phyloP scores from a whole-genome alignment of 2,797 vertebrate genomes.

The Myripristis murdjan region DNA sequence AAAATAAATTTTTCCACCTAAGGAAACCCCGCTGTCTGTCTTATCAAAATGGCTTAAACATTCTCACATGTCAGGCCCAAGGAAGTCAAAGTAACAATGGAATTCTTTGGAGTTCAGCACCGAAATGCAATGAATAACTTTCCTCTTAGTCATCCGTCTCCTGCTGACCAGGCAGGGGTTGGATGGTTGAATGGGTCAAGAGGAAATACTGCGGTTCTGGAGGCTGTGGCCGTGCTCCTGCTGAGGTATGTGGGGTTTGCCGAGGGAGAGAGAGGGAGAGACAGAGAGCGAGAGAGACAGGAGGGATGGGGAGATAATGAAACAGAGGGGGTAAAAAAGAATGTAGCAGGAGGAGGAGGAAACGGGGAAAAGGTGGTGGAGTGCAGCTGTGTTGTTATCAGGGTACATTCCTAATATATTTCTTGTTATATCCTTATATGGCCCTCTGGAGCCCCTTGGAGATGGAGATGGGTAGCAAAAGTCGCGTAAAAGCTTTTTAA shows the following conservation, averaged over 20 bases:
- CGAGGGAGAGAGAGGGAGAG: conserved; percentile 15
- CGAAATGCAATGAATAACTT: conserved; percentile 40
- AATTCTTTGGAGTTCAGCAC: conserved; percentile 14
- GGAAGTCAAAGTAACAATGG: conserved; percentile 5
- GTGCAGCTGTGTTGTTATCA: conserved; percentile 54
- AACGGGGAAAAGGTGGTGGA: conserved; percentile 37
- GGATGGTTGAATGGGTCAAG: conserved; percentile 47
- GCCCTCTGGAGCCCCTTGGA: conserved; percentile 26
- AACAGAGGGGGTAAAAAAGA: conserved; percentile 21
- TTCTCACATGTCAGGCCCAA: conserved; percentile 4
- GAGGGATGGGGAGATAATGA: conserved; percentile 32
- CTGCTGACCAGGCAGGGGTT: conserved; percentile 30
- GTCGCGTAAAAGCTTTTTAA: conserved; percentile 40
- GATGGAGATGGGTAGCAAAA: conserved; percentile 41
- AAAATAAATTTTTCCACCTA: too few species aligned
- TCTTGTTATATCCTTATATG: conserved; percentile 64
- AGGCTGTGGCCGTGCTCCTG: conserved; percentile 31
- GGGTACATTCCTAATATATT: conserved; percentile 57
- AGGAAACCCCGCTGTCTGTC: too few species aligned
- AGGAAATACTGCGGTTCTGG: conserved; percentile 52
- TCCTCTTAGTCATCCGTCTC: conserved; percentile 24
- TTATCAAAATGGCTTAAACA: background rate
- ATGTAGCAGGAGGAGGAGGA: background rate
- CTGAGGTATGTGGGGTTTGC: conserved; percentile 41
- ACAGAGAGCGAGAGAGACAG: background rate